Percentiles rank a stretch among this genome's conserved stretches.
Evolutionary conservation across 1,140 invertebrate genomes (phyloP).

Genomic region (Sminthurides bifidus): DNA sequence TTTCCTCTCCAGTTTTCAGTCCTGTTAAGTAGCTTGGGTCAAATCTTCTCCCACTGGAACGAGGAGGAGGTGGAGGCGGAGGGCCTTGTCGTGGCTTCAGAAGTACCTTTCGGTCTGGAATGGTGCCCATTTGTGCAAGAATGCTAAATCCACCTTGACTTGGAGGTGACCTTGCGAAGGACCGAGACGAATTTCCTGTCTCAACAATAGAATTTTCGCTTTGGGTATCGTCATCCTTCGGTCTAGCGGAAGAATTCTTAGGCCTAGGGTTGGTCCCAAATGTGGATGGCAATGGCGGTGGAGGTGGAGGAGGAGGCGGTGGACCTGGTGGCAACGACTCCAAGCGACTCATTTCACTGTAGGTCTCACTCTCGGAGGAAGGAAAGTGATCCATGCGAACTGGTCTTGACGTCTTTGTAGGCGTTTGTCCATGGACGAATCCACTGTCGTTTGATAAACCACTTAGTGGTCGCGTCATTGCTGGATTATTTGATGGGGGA

Average conservation of each 20-base stretch:
- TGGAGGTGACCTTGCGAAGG: slow-evolving; percentile 1
- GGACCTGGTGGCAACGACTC: slow-evolving; percentile 1
- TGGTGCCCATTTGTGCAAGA: slow-evolving; percentile 3
- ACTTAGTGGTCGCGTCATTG: neutral
- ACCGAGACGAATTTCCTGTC: neutral
- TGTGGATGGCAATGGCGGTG: neutral
- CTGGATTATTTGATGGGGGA: neutral
- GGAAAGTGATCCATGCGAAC: slow-evolving; percentile 22
- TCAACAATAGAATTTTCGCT: neutral
- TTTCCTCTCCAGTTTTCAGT: neutral
- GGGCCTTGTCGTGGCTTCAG: neutral
- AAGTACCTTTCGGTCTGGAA: slow-evolving; percentile 1
- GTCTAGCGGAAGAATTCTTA: neutral
- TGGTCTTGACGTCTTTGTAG: neutral
- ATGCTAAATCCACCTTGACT: slow-evolving; percentile 5
- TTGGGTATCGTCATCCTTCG: neutral
- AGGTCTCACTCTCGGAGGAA: slow-evolving; percentile 25
- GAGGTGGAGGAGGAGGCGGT: slow-evolving; percentile 10
- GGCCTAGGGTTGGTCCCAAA: neutral
- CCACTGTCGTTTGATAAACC: neutral
- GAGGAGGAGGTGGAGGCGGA: slow-evolving; percentile 10
- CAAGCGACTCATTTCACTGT: slow-evolving; percentile 20
- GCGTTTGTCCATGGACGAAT: neutral
- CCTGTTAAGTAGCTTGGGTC: neutral
- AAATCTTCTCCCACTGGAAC: neutral